Evolutionary conservation across 1,140 invertebrate genomes (phyloP).

Genomic region (Monomorium pharaonis): DNA sequence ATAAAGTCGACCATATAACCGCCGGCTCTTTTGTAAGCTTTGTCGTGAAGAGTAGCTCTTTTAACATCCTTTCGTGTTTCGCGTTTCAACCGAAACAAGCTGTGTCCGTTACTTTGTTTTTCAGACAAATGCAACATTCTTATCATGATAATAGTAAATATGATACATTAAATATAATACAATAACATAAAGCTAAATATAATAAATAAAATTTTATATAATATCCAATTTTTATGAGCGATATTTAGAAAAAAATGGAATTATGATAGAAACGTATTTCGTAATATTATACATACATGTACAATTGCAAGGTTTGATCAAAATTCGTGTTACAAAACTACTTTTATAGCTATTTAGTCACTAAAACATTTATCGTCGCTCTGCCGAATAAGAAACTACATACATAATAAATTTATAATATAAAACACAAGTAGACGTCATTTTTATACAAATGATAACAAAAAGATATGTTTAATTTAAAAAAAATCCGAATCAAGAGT

Average conservation of each 20-base stretch:
- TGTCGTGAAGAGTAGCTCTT: constrained; percentile 47
- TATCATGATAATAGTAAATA: constrained; percentile 7
- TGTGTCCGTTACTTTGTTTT: constrained; percentile 36
- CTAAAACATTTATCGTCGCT: not conserved
- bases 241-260: not conserved
- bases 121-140: constrained; percentile 15
- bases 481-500: no score
- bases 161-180: not conserved
- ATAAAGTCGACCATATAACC: constrained; percentile 55
- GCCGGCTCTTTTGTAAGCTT: constrained; percentile 47
- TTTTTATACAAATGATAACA: not conserved
- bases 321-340: not conserved
- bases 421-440: not conserved
- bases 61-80: constrained; percentile 50
- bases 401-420: constrained; percentile 21
- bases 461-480: not conserved
- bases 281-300: not conserved
- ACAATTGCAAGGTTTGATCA: not conserved
- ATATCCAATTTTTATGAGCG: not conserved
- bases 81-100: constrained; percentile 31
- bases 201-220: not conserved
- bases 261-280: not conserved
- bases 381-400: not conserved
- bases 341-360: not conserved
- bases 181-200: not conserved